Percentiles rank a stretch among this genome's conserved stretches.
Evolutionary conservation across 2,888 invertebrate species (phyloP).

Genomic region (Acrobasis repandana): DNA sequence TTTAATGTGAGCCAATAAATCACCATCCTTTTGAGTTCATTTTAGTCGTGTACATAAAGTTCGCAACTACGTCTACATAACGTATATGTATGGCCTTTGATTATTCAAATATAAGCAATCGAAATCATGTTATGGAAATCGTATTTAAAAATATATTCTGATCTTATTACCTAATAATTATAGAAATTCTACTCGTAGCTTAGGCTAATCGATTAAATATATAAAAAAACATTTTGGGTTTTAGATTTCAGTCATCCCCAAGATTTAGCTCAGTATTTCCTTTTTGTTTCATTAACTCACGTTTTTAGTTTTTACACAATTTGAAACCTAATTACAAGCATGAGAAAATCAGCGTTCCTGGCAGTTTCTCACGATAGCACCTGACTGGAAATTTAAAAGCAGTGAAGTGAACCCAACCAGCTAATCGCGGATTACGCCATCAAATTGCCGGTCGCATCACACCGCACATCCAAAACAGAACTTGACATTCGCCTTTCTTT

Average conservation of each 20-base stretch:
- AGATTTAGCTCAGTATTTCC: too few species aligned
- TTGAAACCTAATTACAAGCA: neutral
- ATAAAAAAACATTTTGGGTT: too few species aligned
- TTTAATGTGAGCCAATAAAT: neutral
- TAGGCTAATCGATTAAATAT: too few species aligned
- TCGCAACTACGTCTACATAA: neutral
- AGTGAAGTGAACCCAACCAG: constrained; percentile 35
- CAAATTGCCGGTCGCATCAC: constrained; percentile 32
- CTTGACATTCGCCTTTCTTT: constrained; percentile 77
- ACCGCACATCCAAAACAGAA: constrained; percentile 50
- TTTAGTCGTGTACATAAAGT: too few species aligned
- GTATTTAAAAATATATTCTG: neutral
- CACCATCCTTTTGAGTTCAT: neutral
- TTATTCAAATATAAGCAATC: neutral
- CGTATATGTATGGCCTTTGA: neutral
- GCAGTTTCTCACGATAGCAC: constrained; percentile 27
- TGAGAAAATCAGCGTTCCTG: neutral
- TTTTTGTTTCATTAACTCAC: too few species aligned
- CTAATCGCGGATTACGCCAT: constrained; percentile 39
- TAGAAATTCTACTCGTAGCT: too few species aligned
- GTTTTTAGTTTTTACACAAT: too few species aligned
- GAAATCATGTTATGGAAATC: neutral
- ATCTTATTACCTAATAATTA: neutral
- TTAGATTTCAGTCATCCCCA: too few species aligned
- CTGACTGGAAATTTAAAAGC: constrained; percentile 33